Base-by-base conservation (phyloP, 2,797 vertebrate genomes). In the Staurois parvus region DNA sequence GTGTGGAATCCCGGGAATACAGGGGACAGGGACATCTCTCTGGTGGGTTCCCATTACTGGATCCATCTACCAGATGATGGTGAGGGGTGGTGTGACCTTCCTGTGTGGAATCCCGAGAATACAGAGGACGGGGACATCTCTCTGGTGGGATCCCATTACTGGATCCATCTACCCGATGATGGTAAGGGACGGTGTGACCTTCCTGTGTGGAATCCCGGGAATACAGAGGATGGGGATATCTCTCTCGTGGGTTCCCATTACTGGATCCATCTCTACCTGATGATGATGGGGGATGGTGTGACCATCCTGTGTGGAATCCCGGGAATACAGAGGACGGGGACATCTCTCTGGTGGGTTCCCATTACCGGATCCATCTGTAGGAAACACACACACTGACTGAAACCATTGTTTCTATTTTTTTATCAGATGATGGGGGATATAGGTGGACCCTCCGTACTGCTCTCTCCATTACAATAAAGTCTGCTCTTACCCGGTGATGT, bases 371-470 rank as follows among this genome's bases (percentile, higher is more conserved):
- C 52, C 52, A 59, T 59, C 52, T 59, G 52, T 59, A 59, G 52
- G 52, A 59, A 59, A 59, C 52, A 59, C 52, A 59, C 52, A 59
- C 52, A 59, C 52, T 59, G 52, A 59, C 52, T 59, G 52, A 59
- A 24, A 24, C 8, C 52, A 48, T 48, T 48, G 45, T 48, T 3
- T 48, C 45, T 48, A 48, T 48, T 12, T 48, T 12, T 48, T 17
- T 48, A 48, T 48, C 45, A 48, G 52, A 59, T 59, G 19, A 59
- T 59, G 52, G 52, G 52, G 19, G 52, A 52, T 59, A 4, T 59
- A 59, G 52, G 21, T 21, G 52, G 52, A 59, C 52, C 52, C 52
- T 24, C 52, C 21, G 21, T 59, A 59, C 52, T 59, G 52, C 52
- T 59, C 52, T 59, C 52, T 59, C 48, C 48, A 21, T 56, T 56